phyloP scores from a whole-genome alignment of 2,888 invertebrate genomes.

The Synanthedon formicaeformis region DNA sequence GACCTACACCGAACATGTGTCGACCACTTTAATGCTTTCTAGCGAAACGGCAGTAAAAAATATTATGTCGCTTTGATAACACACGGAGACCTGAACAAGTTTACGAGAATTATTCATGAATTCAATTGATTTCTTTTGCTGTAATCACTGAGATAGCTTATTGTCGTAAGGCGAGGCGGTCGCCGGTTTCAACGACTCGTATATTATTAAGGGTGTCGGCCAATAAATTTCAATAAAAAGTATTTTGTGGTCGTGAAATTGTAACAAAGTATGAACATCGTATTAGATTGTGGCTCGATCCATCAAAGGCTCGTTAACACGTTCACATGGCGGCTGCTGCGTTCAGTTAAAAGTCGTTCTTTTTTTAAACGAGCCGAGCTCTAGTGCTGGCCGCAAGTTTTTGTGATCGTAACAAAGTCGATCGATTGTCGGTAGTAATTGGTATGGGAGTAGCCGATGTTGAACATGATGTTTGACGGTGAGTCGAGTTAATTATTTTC shows the following conservation, averaged over 20 bases:
- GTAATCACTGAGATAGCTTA: conserved; percentile 38
- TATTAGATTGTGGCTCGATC: conserved; percentile 52
- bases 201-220: conserved; percentile 21
- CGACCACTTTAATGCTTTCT: too few species aligned
- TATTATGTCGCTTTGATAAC: conserved; percentile 51
- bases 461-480: conserved; percentile 62
- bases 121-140: conserved; percentile 56
- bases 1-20: too few species aligned
- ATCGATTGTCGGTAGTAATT: conserved; percentile 64
- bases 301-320: conserved; percentile 65
- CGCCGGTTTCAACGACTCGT: conserved; percentile 4
- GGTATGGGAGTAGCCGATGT: conserved; percentile 66
- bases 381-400: conserved; percentile 53
- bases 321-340: conserved; percentile 27
- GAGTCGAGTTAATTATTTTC: conserved; percentile 65
- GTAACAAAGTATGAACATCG: conserved; percentile 28
- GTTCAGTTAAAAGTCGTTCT: conserved; percentile 10
- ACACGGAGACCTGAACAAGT: conserved; percentile 26
- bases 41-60: conserved; percentile 43
- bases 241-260: conserved; percentile 33
- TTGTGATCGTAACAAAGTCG: conserved; percentile 30
- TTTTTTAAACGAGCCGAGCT: conserved; percentile 34
- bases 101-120: conserved; percentile 58
- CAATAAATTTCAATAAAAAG: conserved; percentile 28
- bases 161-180: conserved; percentile 13